Evolutionary conservation across 2,113 vertebrate genomes (phyloP), one percentile per base, ranked within the genome.

Genomic region (Melospiza georgiana): DNA sequence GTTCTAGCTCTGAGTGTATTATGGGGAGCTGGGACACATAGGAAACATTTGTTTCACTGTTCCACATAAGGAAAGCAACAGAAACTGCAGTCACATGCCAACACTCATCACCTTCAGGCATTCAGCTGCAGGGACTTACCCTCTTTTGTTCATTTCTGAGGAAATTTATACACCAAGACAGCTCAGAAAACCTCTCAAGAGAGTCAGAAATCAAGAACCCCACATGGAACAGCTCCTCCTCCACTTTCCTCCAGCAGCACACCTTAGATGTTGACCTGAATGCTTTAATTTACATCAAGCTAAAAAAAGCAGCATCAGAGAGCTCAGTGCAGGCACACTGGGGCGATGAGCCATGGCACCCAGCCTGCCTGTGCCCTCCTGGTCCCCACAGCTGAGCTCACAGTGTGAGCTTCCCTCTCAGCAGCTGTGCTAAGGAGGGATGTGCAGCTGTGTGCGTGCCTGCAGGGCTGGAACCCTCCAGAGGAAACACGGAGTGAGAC

Each of bases 371-470:
- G 7, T 22, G 39, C 30, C 48, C 44, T 58, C 43, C 46, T 37
- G 9, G 12, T 49, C 85, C 30, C 22, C 9, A 30, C 62, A 90
- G 15, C 39, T 43, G 48, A 2, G 11, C 33, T 24, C 25, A 5
- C 0, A 91, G 84, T 39, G 39, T 39, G 39, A 39, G 39, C 39
- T 39, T 39, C 39, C 39, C 39, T 39, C 25, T 6, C 0, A 91
- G 84, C 67, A n/a, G 39, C 84, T 52, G 35, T 6, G 12, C 80
- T 11, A 9, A 21, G 65, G 24, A 18, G 2, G 58, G 39, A 51
- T 4, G 4, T 6, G 9, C 13, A 23, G 6, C 49, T 67, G 43
- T 10, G 3, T 0, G 10, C 8, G 0, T 5, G 41, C 23, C 77
- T 69, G 37, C 52, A 35, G 5, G 49, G 44, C 44, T 41, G 44